phyloP scores from a whole-genome alignment of 2,113 vertebrate genomes.

The Labeo rohita region DNA sequence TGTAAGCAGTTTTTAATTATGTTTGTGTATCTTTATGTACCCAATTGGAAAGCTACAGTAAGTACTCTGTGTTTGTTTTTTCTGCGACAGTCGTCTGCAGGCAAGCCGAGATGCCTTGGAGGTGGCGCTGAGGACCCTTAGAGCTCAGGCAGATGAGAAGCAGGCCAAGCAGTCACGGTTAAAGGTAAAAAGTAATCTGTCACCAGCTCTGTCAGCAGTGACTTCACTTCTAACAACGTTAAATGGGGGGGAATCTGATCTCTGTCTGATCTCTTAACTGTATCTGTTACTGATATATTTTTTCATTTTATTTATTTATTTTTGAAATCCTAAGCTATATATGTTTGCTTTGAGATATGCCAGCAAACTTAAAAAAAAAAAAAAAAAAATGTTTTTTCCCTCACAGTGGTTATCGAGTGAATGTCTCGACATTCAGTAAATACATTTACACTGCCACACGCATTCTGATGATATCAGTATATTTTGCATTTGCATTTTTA shows the following conservation, averaged over 20 bases:
- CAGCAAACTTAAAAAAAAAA: not conserved
- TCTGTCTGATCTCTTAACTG: constrained; percentile 17
- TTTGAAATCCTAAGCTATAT: constrained; percentile 6
- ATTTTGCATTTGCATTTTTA: constrained; percentile 5
- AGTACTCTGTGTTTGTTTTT: constrained; percentile 36
- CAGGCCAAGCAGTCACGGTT: constrained; percentile 65
- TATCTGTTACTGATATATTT: not conserved
- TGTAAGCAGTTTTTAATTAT: not conserved
- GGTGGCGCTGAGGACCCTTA: constrained; percentile 67
- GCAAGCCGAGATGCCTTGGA: constrained; percentile 68
- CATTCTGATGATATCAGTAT: not conserved
- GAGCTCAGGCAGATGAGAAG: constrained; percentile 62
- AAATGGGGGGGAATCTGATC: constrained; percentile 20
- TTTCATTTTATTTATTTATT: not conserved
- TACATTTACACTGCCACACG: constrained; percentile 6
- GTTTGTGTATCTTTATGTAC: not conserved
- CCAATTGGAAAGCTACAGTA: not conserved
- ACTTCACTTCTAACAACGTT: constrained; percentile 26
- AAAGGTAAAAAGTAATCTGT: constrained; percentile 62
- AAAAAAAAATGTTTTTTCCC: no score
- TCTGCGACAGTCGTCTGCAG: constrained; percentile 67
- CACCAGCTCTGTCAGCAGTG: constrained; percentile 33
- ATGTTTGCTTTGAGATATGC: constrained; percentile 31
- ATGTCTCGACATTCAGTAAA: constrained; percentile 18
- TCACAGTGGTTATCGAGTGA: not conserved